Base-by-base conservation (phyloP, 2,797 vertebrate species). In the Siniperca undulata region DNA sequence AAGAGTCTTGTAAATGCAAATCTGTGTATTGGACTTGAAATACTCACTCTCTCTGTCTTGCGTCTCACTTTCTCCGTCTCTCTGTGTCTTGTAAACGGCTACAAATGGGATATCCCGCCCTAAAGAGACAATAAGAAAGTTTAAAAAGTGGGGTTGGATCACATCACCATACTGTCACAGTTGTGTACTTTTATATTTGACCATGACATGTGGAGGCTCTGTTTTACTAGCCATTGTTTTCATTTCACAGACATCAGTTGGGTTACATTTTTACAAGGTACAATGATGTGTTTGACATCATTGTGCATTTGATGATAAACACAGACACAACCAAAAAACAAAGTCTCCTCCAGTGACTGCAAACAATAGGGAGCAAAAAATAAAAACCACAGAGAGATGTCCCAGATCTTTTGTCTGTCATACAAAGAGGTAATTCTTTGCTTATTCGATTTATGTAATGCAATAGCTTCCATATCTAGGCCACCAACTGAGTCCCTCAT, bases 41-140 rank as follows among this genome's bases (percentile, higher is more conserved):
- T 70, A 95, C 96, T 96, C 86, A 97, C 96, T 95, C 80, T 95
- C 90, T 87, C 90, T 80, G 74, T 94, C 92, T 12, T 89, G 82
- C 1, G 84, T 77, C 91, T 95, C 91, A 73, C 94, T 95, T 1
- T 95, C 90, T 27, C 78, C 87, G 27, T 93, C 91, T 64, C 89
- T 88, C 59, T 91, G 92, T 0, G 94, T 95, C 91, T 91, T 92
- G 90, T 94, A 96, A 42, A 96, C 64, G 0, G 95, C 78, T 1
- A 94, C 94, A 61, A 95, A 96, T 0, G 96, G 96, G 77, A 96
- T 92, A 17, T 89, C 90, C 1, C 93, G 95, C 0, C 96, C 96
- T 96, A 48, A 8, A 72, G 65, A 52, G 27, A 58, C 20, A 67
- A 70, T 3, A 11, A 67, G 5, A 77, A 42, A 9, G 16, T 4